phyloP scores from a whole-genome alignment of 2,888 invertebrate species.

The Heliconius ethilla region DNA sequence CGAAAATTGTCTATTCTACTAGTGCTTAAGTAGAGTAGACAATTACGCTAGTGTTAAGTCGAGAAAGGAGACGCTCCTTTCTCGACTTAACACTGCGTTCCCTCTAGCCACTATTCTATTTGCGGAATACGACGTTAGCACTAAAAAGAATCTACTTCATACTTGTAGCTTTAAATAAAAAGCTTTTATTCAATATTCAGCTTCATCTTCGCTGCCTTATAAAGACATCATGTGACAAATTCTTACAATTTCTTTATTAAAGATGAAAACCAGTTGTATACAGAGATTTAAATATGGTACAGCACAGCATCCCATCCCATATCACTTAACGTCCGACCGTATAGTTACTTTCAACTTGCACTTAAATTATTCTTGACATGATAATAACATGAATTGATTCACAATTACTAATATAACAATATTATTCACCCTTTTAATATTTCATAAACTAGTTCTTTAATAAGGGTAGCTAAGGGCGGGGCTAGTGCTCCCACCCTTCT shows the following conservation, averaged over 20 bases:
- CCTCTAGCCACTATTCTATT: no score
- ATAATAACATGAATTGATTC: constrained; percentile 76
- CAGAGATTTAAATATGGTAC: constrained; percentile 19
- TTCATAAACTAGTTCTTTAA: constrained; percentile 69
- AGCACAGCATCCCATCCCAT: constrained; percentile 55
- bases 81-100: no score
- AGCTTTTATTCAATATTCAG: no score
- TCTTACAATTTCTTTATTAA: constrained; percentile 6
- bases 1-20: no score
- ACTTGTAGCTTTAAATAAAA: no score
- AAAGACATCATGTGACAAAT: constrained; percentile 8
- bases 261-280: constrained; percentile 16
- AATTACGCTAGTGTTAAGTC: no score
- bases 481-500: constrained; percentile 62
- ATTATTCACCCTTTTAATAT: constrained; percentile 67
- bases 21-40: no score
- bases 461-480: constrained; percentile 64
- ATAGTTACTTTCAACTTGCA: constrained; percentile 50
- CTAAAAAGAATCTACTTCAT: no score
- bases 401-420: constrained; percentile 69
- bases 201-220: not conserved
- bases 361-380: constrained; percentile 75
- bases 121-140: no score
- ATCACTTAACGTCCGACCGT: constrained; percentile 57
- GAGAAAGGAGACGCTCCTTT: no score